These are phyloP conservation scores for Choristoneura fumiferana DNA, from an alignment of 1,140 invertebrate species.

Conservation along the genomic window DNA sequence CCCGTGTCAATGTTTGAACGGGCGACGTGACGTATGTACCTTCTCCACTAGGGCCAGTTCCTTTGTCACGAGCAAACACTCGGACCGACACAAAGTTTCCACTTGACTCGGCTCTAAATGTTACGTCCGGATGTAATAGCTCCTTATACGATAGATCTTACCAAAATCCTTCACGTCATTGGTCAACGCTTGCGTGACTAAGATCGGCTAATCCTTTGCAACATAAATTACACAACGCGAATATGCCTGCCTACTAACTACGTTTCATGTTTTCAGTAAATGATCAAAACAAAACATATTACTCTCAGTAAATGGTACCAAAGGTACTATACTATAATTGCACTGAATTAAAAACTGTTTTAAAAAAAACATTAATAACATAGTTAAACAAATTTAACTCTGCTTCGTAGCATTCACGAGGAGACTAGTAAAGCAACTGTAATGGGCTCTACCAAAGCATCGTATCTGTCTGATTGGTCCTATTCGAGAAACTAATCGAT, in stretches of 20 bases:
- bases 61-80: slow-evolving; percentile 32
- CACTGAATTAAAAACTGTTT: no score
- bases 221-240: slow-evolving; percentile 22
- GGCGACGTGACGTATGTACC: slow-evolving; percentile 21
- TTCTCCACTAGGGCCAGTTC: slow-evolving; percentile 43
- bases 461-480: no score
- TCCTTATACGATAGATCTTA: slow-evolving; percentile 14
- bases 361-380: no score
- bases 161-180: slow-evolving; percentile 4
- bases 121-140: slow-evolving; percentile 8
- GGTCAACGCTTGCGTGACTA: neutral
- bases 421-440: no score
- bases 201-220: slow-evolving; percentile 28
- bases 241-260: slow-evolving; percentile 34
- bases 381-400: no score
- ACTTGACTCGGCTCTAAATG: slow-evolving; percentile 14
- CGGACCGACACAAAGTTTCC: slow-evolving; percentile 16
- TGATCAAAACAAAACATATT: no score
- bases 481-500: no score
- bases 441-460: no score
- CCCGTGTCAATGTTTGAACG: slow-evolving; percentile 54
- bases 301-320: no score
- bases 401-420: no score
- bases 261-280: no score
- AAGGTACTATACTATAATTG: no score